A percentile compares a stretch with the other conserved stretches of the same genome.
Evolutionary conservation across 1,140 invertebrate species (phyloP).

Genomic region (Conus ventricosus): DNA sequence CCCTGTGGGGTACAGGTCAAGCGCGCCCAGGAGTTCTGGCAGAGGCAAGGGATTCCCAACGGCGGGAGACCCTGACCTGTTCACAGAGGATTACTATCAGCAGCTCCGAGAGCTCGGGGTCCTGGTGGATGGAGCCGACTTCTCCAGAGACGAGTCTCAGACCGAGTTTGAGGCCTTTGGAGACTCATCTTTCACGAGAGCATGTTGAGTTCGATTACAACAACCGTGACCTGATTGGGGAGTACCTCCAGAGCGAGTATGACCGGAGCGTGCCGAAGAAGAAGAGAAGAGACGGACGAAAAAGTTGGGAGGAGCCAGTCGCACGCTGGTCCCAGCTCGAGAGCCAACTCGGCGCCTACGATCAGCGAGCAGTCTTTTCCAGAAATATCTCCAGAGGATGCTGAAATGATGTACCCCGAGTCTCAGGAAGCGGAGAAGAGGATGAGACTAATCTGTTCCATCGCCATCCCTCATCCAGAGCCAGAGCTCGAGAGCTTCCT

Average conservation of each 20-base stretch:
- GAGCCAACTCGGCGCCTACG: slow-evolving; percentile 60
- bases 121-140: slow-evolving; percentile 66
- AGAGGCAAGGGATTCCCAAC: neutral
- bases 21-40: neutral
- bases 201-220: slow-evolving; percentile 40
- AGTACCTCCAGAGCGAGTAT: slow-evolving; percentile 52
- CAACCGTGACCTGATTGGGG: slow-evolving; percentile 54
- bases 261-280: slow-evolving; percentile 33
- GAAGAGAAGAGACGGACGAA: neutral
- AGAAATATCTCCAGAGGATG: slow-evolving; percentile 67
- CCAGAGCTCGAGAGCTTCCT: neutral
- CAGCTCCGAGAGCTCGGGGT: slow-evolving; percentile 68
- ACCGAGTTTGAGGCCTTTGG: slow-evolving; percentile 64
- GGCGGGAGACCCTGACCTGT: slow-evolving; percentile 52
- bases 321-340: neutral
- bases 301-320: neutral
- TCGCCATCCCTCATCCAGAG: slow-evolving; percentile 30
- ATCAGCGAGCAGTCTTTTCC: slow-evolving; percentile 66
- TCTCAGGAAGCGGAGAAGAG: slow-evolving; percentile 47
- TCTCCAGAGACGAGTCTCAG: slow-evolving; percentile 57
- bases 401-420: slow-evolving; percentile 56
- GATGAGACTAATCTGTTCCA: slow-evolving; percentile 63
- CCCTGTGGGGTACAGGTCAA: neutral
- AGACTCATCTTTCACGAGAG: slow-evolving; percentile 56
- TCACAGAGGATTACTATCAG: slow-evolving; percentile 66